Evolutionary conservation across 2,888 invertebrate genomes (phyloP).

Genomic region (Phengaris arion): DNA sequence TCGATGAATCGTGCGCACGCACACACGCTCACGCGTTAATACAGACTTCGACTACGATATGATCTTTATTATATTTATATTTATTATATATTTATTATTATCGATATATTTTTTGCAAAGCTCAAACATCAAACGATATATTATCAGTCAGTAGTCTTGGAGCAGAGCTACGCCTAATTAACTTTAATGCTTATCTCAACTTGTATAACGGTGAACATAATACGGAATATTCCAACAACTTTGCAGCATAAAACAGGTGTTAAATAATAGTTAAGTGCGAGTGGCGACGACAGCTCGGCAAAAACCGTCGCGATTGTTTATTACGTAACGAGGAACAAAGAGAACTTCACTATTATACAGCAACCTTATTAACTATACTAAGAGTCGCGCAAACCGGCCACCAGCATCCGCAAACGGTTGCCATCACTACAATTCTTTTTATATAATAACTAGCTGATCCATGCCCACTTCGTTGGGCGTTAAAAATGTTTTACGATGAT

Average conservation of each 20-base stretch:
- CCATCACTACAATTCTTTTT: too few relatives aligned
- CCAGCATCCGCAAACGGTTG: too few relatives aligned
- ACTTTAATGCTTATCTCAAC: not conserved
- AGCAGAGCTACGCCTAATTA: not conserved
- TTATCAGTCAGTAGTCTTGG: not conserved
- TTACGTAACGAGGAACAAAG: conserved; percentile 14
- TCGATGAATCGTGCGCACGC: too few relatives aligned
- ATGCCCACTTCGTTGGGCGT: too few relatives aligned
- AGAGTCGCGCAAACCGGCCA: not conserved
- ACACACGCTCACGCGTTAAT: too few relatives aligned
- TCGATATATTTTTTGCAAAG: too few relatives aligned
- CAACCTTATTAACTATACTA: conserved; percentile 11
- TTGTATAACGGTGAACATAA: not conserved
- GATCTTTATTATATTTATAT: too few relatives aligned
- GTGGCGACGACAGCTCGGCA: conserved; percentile 11
- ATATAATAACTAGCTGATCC: too few relatives aligned
- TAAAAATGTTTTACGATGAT: too few relatives aligned
- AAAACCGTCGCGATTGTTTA: conserved; percentile 21
- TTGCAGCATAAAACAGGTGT: conserved; percentile 9
- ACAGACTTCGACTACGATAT: too few relatives aligned
- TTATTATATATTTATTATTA: too few relatives aligned
- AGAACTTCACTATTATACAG: conserved; percentile 8
- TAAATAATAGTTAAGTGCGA: conserved; percentile 18
- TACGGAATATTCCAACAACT: conserved; percentile 2
- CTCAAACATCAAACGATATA: too few relatives aligned